Conservation (phyloP, 2,797 vertebrate species). For the Sciurus vulgaris region DNA sequence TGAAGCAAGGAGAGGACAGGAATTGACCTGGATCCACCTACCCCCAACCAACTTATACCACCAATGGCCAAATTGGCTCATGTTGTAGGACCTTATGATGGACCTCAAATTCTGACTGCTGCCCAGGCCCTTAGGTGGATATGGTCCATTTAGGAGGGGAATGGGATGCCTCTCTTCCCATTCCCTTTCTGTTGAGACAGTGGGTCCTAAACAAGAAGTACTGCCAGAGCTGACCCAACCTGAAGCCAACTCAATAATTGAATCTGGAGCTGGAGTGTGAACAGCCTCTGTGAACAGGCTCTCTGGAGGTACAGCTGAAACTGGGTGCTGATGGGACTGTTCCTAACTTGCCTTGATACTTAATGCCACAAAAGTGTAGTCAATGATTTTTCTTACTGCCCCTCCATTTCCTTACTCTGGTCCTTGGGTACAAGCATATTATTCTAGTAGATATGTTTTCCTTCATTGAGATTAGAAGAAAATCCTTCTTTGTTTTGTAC, state of each 20-base stretch:
- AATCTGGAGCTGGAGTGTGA: no score
- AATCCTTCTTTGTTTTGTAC: no score
- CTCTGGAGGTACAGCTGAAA: no score
- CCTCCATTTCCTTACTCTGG: no score
- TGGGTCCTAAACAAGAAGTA: background rate
- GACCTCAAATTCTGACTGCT: background rate
- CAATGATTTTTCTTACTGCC: no score
- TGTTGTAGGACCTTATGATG: background rate
- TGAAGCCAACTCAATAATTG: background rate
- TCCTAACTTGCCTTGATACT: no score
- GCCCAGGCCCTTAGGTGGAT: background rate
- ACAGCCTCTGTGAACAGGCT: no score
- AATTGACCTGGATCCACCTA: background rate
- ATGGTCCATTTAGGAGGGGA: background rate
- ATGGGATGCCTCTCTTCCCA: background rate
- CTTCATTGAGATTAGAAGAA: no score
- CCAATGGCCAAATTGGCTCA: background rate
- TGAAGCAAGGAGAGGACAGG: background rate
- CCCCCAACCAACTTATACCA: background rate
- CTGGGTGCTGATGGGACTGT: no score
- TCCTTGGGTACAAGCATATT: no score
- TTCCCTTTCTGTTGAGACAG: background rate
- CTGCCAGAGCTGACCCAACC: background rate
- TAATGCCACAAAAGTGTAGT: no score
- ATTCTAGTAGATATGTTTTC: no score